These are phyloP conservation scores for Ennomos quercinarius DNA, from an alignment of 2,888 invertebrate genomes.

Conservation along the genomic window DNA sequence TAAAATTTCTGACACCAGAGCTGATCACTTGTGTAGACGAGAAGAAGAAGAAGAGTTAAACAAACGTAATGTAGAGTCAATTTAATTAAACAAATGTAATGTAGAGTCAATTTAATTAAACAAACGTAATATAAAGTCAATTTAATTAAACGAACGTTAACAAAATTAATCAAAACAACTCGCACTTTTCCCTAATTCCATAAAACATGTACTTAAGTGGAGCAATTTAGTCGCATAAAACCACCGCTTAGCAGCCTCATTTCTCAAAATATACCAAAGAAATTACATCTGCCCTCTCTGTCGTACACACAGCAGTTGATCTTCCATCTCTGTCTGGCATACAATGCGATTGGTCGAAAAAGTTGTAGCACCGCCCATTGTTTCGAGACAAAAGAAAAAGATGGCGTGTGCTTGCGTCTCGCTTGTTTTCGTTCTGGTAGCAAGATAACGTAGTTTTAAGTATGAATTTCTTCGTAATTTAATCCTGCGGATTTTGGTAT, in stretches of 20 bases:
- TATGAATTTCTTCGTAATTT: slow-evolving; percentile 46
- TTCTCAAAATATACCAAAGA: slow-evolving; percentile 31
- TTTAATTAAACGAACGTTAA: slow-evolving; percentile 13
- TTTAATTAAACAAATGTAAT: neutral
- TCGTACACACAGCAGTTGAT: slow-evolving; percentile 19
- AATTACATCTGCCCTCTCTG: slow-evolving; percentile 28
- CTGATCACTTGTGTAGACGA: too few species aligned
- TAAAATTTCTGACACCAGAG: too few species aligned
- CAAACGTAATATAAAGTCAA: neutral
- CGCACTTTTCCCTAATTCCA: slow-evolving; percentile 33
- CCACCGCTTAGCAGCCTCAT: slow-evolving; percentile 36
- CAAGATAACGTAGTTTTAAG: slow-evolving; percentile 59
- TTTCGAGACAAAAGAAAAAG: slow-evolving; percentile 43
- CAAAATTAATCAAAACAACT: slow-evolving; percentile 30
- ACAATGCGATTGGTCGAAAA: slow-evolving; percentile 43
- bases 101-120: too few species aligned
- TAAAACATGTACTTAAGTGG: slow-evolving; percentile 38
- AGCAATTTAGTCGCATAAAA: slow-evolving; percentile 39
- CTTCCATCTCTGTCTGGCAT: slow-evolving; percentile 30
- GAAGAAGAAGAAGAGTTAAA: too few species aligned
- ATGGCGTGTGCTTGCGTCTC: slow-evolving; percentile 28
- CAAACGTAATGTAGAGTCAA: too few species aligned
- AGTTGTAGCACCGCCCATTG: slow-evolving; percentile 42
- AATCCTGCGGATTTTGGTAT: slow-evolving; percentile 37
- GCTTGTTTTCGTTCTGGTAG: slow-evolving; percentile 41